Evolutionary conservation across 2,797 vertebrate species (phyloP).

Genomic region (Pseudomugil gertrudae): DNA sequence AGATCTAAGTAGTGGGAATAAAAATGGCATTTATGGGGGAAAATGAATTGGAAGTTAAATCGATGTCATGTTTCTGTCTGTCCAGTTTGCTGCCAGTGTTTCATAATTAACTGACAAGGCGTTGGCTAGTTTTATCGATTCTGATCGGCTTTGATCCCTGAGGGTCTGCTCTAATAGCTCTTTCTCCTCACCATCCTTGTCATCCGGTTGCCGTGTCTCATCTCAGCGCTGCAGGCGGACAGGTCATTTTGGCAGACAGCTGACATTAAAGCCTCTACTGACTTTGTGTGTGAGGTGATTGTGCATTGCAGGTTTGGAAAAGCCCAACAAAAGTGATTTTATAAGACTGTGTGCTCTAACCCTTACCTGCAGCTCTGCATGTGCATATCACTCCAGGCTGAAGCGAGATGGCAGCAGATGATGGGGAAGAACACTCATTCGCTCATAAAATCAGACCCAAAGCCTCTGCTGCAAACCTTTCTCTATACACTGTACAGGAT

Average conservation of each 20-base stretch:
- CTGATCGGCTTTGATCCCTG: slow-evolving; percentile 42
- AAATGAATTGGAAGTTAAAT: slow-evolving; percentile 39
- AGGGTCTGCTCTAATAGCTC: slow-evolving; percentile 29
- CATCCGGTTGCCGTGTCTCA: slow-evolving; percentile 30
- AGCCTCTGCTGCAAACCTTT: background rate
- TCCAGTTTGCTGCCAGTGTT: slow-evolving; percentile 27
- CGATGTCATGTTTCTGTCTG: slow-evolving; percentile 15
- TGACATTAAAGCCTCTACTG: slow-evolving; percentile 22
- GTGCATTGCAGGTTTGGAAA: slow-evolving; percentile 14
- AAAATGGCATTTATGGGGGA: slow-evolving; percentile 32
- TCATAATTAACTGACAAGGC: slow-evolving; percentile 46
- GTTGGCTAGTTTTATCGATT: slow-evolving; percentile 44
- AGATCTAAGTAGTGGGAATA: slow-evolving; percentile 19
- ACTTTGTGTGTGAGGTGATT: slow-evolving; percentile 6
- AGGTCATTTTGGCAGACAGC: slow-evolving; percentile 45
- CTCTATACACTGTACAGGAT: slow-evolving; percentile 2
- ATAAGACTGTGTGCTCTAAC: slow-evolving; percentile 19
- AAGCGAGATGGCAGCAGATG: slow-evolving; percentile 14
- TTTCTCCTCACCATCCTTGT: slow-evolving; percentile 40
- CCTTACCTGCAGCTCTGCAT: background rate
- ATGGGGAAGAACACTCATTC: slow-evolving; percentile 15
- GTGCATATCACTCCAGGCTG: slow-evolving; percentile 27
- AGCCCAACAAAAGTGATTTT: slow-evolving; percentile 27
- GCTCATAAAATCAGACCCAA: slow-evolving; percentile 15
- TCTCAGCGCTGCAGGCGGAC: slow-evolving; percentile 26